Evolutionary conservation across 2,797 vertebrate genomes (phyloP), one percentile per base, ranked within the genome.

Genomic region (Sebastes flavidus): DNA sequence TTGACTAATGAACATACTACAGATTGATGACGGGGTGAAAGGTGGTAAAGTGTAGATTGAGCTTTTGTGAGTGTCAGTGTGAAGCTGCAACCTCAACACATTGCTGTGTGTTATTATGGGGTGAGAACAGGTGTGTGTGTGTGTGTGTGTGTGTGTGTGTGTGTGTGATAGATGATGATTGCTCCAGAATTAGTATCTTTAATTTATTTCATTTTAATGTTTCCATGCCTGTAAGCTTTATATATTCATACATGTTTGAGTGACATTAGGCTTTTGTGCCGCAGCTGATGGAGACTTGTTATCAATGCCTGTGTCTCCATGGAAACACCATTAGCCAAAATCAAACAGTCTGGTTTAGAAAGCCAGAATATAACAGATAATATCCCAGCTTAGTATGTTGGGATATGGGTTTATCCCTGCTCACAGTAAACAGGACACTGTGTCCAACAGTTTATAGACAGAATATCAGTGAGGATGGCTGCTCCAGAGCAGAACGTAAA

Each of bases 61-160:
- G 62, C 62, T 42, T 22, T 25, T 24, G 32, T 38, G 7, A 18
- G 22, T 5, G 62, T 65, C 8, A 18, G 58, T 34, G 59, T 63
- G 65, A 80, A 29, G 13, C 18, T 49, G 38, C 58, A 20, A 13
- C 32, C 22, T 72, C n/a, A 65, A 38, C 79, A 67, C 68, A 3
- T 46, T 0, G 9, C 25, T 58, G 36, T 60, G 61, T 65, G 61
- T 61, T 56, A 60, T 22, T 67, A 10, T 30, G 66, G 58, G 61
- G 68, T 66, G 73, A 60, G 60, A 81, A 30, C 54, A 65, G 29
- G 38, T 38, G 66, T 75, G 72, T 56, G 42, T 58, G 49, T 22
- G 67, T 20, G 42, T 56, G 20, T 58, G 54, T 72, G 59, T n/a
- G n/a, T n/a, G n/a, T 38, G 75, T 55, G 38, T 67, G 27, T 54